These are phyloP conservation scores for Chelonus formosanus DNA, from an alignment of 2,888 invertebrate genomes.

Conservation along the genomic window DNA sequence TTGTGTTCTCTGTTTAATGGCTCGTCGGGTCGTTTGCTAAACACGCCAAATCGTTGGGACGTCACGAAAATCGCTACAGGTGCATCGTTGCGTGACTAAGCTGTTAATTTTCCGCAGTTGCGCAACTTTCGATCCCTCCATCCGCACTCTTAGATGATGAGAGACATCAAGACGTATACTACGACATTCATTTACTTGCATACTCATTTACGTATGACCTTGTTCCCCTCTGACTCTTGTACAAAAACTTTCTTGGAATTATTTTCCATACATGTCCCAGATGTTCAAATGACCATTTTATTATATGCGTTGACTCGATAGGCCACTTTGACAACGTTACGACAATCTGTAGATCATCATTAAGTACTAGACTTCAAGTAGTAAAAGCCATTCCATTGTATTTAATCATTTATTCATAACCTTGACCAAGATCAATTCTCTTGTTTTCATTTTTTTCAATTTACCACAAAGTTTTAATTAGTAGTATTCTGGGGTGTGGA, in stretches of 20 bases:
- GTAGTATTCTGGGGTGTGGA: no score
- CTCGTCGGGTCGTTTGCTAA: conserved; percentile 55
- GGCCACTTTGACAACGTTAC: conserved; percentile 18
- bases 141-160: conserved; percentile 7
- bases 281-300: conserved; percentile 20
- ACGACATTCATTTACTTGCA: conserved; percentile 2
- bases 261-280: conserved; percentile 21
- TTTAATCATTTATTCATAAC: conserved; percentile 7
- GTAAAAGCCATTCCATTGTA: conserved; percentile 9
- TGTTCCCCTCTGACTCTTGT: conserved; percentile 1
- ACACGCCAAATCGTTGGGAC: conserved; percentile 53
- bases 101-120: conserved; percentile 48
- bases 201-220: conserved; percentile 3
- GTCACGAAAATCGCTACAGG: conserved; percentile 54
- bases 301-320: conserved; percentile 24
- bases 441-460: no score
- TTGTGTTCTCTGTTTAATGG: conserved; percentile 57
- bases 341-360: conserved; percentile 9
- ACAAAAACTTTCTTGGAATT: conserved; percentile 9
- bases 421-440: conserved; percentile 26
- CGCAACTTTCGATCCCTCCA: conserved; percentile 26
- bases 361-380: not conserved
- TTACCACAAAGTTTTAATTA: no score
- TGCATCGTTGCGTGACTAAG: conserved; percentile 53
- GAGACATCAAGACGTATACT: conserved; percentile 1